These are phyloP conservation scores for Ophion ventricosus DNA, from an alignment of 2,888 invertebrate species.

Conservation along the genomic window DNA sequence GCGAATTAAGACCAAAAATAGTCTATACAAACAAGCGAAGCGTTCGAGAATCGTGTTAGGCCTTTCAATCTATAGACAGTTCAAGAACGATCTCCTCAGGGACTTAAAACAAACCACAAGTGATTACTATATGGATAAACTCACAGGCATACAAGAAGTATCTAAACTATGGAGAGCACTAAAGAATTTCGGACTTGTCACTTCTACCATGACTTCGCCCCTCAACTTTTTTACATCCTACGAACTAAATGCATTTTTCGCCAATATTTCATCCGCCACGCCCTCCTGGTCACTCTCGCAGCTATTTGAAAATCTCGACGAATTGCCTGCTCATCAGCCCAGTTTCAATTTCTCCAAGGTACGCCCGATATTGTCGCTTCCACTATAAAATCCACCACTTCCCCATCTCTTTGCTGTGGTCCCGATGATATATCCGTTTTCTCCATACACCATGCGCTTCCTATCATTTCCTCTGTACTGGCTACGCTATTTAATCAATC, in stretches of 20 bases:
- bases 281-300: not conserved
- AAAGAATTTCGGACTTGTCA: not conserved
- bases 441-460: too few relatives aligned
- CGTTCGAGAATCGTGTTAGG: too few relatives aligned
- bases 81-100: not conserved
- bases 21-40: too few relatives aligned
- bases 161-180: conserved; percentile 3
- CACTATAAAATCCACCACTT: too few relatives aligned
- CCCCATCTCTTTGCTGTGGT: too few relatives aligned
- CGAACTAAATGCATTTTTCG: not conserved
- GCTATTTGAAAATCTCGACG: not conserved
- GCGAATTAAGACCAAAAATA: too few relatives aligned
- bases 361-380: too few relatives aligned
- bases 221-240: not conserved
- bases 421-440: too few relatives aligned
- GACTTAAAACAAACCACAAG: not conserved
- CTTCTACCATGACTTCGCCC: not conserved
- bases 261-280: not conserved
- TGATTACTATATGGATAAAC: not conserved
- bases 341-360: too few relatives aligned
- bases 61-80: too few relatives aligned
- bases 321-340: too few relatives aligned
- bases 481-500: not conserved
- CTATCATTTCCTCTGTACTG: not conserved
- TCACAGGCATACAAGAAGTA: not conserved